Evolutionary conservation across 2,888 invertebrate species (phyloP).

Genomic region (Germaria angustata): DNA sequence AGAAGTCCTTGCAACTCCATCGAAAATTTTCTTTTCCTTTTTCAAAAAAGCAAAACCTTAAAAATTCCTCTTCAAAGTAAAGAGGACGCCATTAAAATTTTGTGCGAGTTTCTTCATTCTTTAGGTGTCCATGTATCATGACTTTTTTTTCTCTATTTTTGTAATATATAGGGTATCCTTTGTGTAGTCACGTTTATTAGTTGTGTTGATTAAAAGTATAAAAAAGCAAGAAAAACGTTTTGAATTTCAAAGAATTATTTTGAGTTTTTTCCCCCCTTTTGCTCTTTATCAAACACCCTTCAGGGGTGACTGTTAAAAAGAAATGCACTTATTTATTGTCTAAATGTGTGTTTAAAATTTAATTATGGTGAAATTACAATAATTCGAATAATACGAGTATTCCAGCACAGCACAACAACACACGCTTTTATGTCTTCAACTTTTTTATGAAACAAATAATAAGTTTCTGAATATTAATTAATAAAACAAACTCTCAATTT

Average conservation of each 20-base stretch:
- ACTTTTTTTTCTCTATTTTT: neutral
- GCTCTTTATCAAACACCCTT: neutral
- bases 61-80: neutral
- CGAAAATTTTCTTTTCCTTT: too few species aligned
- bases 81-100: neutral
- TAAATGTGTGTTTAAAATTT: conserved; percentile 14
- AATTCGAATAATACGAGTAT: neutral
- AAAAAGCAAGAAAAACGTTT: conserved; percentile 32
- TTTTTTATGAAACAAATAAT: neutral
- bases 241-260: conserved; percentile 31
- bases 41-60: neutral
- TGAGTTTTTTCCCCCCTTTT: neutral
- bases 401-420: too few species aligned
- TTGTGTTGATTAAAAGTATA: conserved; percentile 32
- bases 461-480: neutral
- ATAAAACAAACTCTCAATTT: conserved; percentile 26
- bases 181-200: conserved; percentile 51
- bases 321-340: neutral
- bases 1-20: too few species aligned
- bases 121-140: neutral
- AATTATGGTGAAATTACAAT: conserved; percentile 42
- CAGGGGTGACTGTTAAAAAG: neutral
- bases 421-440: neutral
- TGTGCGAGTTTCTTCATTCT: neutral
- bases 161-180: conserved; percentile 41